Percentiles rank a stretch among this genome's conserved stretches.
Conservation (phyloP, 64 coral and sea anemone genomes). For the Trachythela sp. region DNA sequence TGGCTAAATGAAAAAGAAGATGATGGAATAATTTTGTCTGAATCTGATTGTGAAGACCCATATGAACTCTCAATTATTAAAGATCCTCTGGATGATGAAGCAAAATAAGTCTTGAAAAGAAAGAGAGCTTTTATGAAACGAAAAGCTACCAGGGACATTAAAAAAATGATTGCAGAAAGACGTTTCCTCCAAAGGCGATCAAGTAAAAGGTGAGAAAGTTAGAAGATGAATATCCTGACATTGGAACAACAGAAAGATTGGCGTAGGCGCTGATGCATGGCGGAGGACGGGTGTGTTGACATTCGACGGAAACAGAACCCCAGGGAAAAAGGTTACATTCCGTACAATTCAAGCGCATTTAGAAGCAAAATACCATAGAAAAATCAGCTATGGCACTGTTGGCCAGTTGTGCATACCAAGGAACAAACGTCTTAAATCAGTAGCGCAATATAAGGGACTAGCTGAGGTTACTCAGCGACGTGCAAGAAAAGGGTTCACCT, state of each 20-base stretch:
- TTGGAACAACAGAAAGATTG: not conserved
- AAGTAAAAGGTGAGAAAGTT: not conserved
- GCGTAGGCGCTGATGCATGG: not conserved
- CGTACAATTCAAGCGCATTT: not conserved
- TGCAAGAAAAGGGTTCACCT: not conserved
- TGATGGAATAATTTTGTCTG: slow-evolving; percentile 2
- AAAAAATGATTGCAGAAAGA: not conserved
- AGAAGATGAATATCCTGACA: not conserved
- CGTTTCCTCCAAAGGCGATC: not conserved
- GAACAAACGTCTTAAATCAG: not conserved
- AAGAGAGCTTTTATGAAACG: not conserved
- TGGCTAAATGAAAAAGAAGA: not conserved
- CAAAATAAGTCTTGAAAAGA: not conserved
- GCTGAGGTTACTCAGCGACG: not conserved
- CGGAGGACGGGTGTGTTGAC: not conserved
- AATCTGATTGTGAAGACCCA: not conserved
- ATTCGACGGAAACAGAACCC: not conserved
- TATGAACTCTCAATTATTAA: not conserved
- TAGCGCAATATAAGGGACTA: not conserved
- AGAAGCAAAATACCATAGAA: not conserved
- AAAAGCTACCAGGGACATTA: not conserved
- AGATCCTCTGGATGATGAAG: not conserved
- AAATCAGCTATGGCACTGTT: not conserved
- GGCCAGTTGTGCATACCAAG: not conserved
- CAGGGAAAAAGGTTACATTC: not conserved